Percentiles rank a stretch among this genome's conserved stretches.
Conservation (phyloP, 2,113 vertebrate species). For the Labeo rohita region DNA sequence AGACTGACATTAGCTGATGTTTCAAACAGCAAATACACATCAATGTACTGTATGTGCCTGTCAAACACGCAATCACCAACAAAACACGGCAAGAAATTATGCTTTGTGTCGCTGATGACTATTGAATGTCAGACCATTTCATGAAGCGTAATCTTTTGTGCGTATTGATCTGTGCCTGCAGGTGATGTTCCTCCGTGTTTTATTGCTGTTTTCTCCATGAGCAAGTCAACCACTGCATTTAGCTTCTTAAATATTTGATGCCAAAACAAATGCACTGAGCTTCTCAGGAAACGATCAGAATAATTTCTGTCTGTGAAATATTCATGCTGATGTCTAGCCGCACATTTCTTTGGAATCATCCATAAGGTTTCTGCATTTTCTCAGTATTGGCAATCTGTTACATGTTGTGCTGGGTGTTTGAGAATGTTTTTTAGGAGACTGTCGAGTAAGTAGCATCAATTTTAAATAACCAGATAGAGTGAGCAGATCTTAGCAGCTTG, state of each 20-base stretch:
- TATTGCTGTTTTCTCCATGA: not conserved
- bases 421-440: not conserved
- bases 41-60: not conserved
- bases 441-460: not conserved
- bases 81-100: slow-evolving; percentile 1
- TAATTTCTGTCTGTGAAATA: slow-evolving; percentile 27
- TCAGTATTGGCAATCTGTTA: not conserved
- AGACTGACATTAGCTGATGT: not conserved
- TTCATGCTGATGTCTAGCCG: slow-evolving; percentile 12
- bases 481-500: not conserved
- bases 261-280: slow-evolving; percentile 24
- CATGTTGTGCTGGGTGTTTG: not conserved
- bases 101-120: not conserved
- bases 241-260: slow-evolving; percentile 35
- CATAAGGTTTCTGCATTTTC: not conserved
- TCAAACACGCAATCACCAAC: slow-evolving; percentile 37
- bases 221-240: slow-evolving; percentile 24
- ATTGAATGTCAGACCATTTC: slow-evolving; percentile 21
- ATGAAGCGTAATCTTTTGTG: slow-evolving; percentile 25
- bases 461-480: not conserved
- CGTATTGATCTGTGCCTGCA: slow-evolving; percentile 19
- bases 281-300: slow-evolving; percentile 1
- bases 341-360: slow-evolving; percentile 21
- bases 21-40: not conserved
- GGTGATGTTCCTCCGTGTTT: not conserved